Conservation (phyloP, 2,888 invertebrate genomes). For the Hypsopygia costalis region DNA sequence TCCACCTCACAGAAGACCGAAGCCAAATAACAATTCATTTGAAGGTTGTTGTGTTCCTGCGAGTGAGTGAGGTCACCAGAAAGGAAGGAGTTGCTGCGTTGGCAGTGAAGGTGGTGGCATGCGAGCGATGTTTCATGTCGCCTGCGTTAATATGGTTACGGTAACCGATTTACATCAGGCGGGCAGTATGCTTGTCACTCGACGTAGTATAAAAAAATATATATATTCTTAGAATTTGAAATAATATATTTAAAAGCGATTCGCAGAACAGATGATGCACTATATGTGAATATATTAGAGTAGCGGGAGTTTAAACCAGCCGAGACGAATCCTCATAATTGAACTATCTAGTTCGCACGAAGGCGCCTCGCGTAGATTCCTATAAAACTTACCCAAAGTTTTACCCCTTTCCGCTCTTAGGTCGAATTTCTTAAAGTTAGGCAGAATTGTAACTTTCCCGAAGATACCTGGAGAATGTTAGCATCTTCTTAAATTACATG, state of each 20-base stretch:
- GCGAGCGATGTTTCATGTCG: no score
- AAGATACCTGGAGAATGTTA: neutral
- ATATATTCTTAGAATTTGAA: no score
- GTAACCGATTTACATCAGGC: no score
- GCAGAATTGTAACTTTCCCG: neutral
- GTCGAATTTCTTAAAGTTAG: slow-evolving; percentile 9
- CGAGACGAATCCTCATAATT: slow-evolving; percentile 14
- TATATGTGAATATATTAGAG: slow-evolving; percentile 5
- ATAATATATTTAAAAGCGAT: neutral
- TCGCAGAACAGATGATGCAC: neutral
- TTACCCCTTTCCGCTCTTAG: slow-evolving; percentile 12
- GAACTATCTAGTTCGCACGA: slow-evolving; percentile 8
- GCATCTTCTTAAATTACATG: neutral
- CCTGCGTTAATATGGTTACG: no score
- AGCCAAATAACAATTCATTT: no score
- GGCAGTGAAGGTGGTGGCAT: no score
- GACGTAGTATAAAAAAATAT: no score
- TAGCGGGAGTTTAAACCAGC: slow-evolving; percentile 4
- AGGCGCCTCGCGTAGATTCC: slow-evolving; percentile 9
- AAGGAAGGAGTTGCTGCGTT: no score
- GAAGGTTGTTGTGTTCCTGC: no score
- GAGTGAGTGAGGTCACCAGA: no score
- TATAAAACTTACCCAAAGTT: slow-evolving; percentile 14
- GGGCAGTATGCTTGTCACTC: no score
- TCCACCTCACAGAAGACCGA: no score